A percentile compares a stretch with the other conserved stretches of the same genome.
phyloP scores from a whole-genome alignment of 1,140 invertebrate species.

The Temnothorax nylanderi region DNA sequence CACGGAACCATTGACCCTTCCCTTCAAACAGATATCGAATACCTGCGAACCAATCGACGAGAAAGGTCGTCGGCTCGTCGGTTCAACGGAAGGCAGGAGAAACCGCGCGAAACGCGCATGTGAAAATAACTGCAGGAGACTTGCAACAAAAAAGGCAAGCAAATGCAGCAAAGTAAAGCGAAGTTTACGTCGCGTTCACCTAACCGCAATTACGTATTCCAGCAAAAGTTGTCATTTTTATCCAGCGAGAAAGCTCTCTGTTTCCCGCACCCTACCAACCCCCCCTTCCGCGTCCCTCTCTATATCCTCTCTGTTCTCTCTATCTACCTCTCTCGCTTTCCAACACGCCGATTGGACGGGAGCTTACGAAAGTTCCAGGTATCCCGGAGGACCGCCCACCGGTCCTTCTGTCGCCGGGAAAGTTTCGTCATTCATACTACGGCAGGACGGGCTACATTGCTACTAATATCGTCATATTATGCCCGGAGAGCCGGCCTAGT shows the following conservation, averaged over 20 bases:
- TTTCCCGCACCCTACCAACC: not conserved
- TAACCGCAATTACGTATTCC: slow-evolving; percentile 67
- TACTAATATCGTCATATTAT: slow-evolving; percentile 42
- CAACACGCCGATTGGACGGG: slow-evolving; percentile 79
- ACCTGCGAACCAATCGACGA: not conserved
- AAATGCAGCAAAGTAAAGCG: not conserved
- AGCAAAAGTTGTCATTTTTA: slow-evolving; percentile 76
- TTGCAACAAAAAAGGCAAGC: not conserved
- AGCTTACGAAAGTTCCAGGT: slow-evolving; percentile 83
- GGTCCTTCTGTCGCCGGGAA: slow-evolving; percentile 76
- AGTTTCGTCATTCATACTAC: slow-evolving; percentile 80
- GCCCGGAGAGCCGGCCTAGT: not conserved
- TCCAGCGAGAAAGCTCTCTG: slow-evolving; percentile 17
- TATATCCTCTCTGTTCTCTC: slow-evolving; percentile 47
- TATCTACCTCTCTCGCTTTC: slow-evolving; percentile 56
- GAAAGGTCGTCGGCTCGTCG: not conserved
- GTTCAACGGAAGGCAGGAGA: not conserved
- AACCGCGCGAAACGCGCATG: not conserved
- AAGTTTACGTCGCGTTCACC: slow-evolving; percentile 18
- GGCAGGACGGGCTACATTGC: slow-evolving; percentile 30
- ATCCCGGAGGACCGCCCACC: slow-evolving; percentile 79
- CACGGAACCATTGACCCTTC: not conserved
- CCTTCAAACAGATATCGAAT: slow-evolving; percentile 4
- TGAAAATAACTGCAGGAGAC: not conserved
- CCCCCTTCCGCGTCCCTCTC: not conserved